These are phyloP conservation scores for Abscondita cerata DNA, from an alignment of 2,888 invertebrate genomes.

Conservation along the genomic window DNA sequence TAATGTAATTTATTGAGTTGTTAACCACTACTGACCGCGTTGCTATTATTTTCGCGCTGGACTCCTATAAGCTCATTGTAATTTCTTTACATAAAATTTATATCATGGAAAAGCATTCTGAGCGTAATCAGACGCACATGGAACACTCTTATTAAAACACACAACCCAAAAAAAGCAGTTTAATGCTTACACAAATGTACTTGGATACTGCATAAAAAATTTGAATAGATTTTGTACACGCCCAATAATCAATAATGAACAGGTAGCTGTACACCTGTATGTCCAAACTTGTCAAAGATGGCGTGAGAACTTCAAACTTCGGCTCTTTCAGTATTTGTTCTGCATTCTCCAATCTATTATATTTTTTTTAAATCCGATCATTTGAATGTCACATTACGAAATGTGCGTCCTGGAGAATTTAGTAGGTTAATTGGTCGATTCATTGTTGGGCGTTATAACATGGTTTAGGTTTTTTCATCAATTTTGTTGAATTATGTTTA, in stretches of 20 bases:
- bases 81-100: slow-evolving; percentile 36
- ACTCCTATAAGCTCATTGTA: slow-evolving; percentile 31
- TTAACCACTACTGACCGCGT: slow-evolving; percentile 34
- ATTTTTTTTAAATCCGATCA: slow-evolving; percentile 26
- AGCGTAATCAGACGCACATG: slow-evolving; percentile 10
- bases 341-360: slow-evolving; percentile 26
- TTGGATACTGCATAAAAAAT: too few relatives aligned
- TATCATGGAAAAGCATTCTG: slow-evolving; percentile 16
- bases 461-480: slow-evolving; percentile 6
- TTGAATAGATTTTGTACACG: slow-evolving; percentile 9
- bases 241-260: slow-evolving; percentile 23
- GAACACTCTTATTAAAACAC: background rate
- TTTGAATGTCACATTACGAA: slow-evolving; percentile 19
- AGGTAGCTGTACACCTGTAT: slow-evolving; percentile 30
- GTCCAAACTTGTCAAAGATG: slow-evolving; percentile 23
- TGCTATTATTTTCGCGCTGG: slow-evolving; percentile 33
- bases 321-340: slow-evolving; percentile 20
- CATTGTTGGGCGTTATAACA: background rate
- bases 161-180: too few relatives aligned
- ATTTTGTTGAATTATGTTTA: slow-evolving; percentile 5
- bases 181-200: too few relatives aligned
- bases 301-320: slow-evolving; percentile 25
- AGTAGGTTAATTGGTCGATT: slow-evolving; percentile 12
- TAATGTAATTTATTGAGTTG: slow-evolving; percentile 35
- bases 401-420: slow-evolving; percentile 9